Percentiles rank a stretch among this genome's conserved stretches.
Evolutionary conservation across 2,888 invertebrate genomes (phyloP).

Genomic region (Nephrotoma guestfalica): DNA sequence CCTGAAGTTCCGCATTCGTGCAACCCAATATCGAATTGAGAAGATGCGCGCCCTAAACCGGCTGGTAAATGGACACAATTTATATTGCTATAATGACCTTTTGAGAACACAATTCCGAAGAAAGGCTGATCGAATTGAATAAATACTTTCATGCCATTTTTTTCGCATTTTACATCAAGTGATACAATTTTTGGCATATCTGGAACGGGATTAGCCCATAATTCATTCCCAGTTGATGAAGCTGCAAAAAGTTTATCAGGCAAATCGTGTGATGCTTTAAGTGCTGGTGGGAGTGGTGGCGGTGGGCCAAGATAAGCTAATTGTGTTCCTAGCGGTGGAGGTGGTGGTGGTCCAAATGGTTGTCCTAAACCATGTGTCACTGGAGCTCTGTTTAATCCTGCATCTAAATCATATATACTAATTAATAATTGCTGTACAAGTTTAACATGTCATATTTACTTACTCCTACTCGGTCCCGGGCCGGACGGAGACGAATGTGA

Average conservation of each 20-base stretch:
- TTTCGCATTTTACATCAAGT: conserved; percentile 86
- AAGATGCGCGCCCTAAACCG: conserved; percentile 69
- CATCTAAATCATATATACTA: conserved; percentile 21
- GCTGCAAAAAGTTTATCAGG: conserved; percentile 22
- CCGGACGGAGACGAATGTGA: conserved; percentile 34
- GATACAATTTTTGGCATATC: conserved; percentile 91
- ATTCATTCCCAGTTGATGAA: conserved; percentile 43
- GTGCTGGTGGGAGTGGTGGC: conserved; percentile 43
- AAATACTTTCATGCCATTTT: conserved; percentile 85
- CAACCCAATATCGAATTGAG: conserved; percentile 82
- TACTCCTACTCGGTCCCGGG: conserved; percentile 25
- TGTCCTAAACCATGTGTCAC: conserved; percentile 29
- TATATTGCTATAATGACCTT: conserved; percentile 84
- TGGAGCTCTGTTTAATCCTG: conserved; percentile 29
- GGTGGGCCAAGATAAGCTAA: conserved; percentile 62
- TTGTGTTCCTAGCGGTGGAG: conserved; percentile 31
- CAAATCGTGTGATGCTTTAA: conserved; percentile 29
- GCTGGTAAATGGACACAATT: conserved; percentile 86
- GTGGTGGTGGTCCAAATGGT: conserved; percentile 39
- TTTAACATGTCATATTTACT: conserved; percentile 10
- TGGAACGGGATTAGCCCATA: conserved; percentile 72
- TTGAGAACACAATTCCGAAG: conserved; percentile 90
- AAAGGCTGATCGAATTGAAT: conserved; percentile 90
- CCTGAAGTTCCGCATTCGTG: conserved; percentile 87
- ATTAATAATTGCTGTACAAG: background rate